Base-by-base conservation (phyloP, 2,888 invertebrate genomes). In the Cantharis lateralis region DNA sequence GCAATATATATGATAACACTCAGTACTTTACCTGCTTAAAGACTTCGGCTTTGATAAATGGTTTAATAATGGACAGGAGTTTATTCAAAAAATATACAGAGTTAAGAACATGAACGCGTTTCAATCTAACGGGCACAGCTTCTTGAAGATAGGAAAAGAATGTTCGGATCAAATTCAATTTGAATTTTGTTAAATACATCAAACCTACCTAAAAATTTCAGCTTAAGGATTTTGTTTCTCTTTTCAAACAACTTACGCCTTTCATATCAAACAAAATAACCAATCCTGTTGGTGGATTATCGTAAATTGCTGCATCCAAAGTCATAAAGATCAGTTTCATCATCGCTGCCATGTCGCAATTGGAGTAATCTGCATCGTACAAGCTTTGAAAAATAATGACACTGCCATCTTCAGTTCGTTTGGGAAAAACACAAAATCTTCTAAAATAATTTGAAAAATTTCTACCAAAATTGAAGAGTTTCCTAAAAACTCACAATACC, bases 81-180 rank as follows among this genome's bases (percentile, higher is more conserved):
- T 89, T 90, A 79, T 89, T 89, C 72, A 90, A 84, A 75, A 90
- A 88, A 82, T 89, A 88, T 0, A 87, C 86, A 0, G 87, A 86
- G 83, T 94, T 94, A 70, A 94, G 86, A 0, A 94, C 90, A 84
- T 94, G 93, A 72, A 94, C 92, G 0, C 90, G 91, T 80, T 91
- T 91, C 86, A 94, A 89, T 74, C 92, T 90, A 2, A 93, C 90
- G 0, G 94, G 93, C 86, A 93, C 86, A 15, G 91, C 94, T 82
- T 94, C 93, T 85, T 94, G 93, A 2, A 93, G 86, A 85, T 92
- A 94, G 77, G 90, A 89, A 88, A 93, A 92, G 86, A 93, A 93
- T 83, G 91, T 91, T 63, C 91, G 90, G 11, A 28, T 2, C 10
- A 28, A 11, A 28, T 28, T 2, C 28, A 28, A 3, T 10, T 11